Evolutionary conservation across 2,113 vertebrate species (phyloP).

Genomic region (Vidua macroura): DNA sequence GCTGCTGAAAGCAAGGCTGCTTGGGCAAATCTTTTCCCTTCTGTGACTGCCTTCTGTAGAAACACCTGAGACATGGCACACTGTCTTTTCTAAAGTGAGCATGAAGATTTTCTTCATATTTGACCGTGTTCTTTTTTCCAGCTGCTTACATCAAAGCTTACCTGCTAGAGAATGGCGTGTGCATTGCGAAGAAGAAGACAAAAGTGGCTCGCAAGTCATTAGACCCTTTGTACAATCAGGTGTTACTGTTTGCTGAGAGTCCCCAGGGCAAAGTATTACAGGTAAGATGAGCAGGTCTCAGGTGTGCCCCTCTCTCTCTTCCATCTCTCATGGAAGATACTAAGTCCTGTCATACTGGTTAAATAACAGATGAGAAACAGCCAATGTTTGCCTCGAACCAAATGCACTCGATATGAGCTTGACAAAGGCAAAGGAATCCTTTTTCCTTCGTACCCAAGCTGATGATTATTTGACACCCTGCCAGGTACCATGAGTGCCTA

Average conservation of each 20-base stretch:
- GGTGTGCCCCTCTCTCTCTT: neutral
- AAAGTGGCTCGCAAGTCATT: constrained; percentile 94
- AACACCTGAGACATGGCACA: neutral
- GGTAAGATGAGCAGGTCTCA: constrained; percentile 73
- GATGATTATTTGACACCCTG: neutral
- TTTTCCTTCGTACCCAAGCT: neutral
- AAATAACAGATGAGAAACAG: neutral
- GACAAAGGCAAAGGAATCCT: neutral
- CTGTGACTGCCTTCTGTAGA: neutral
- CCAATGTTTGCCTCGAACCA: neutral
- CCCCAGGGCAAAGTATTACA: constrained; percentile 97
- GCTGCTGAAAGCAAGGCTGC: neutral
- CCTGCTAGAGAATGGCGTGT: constrained; percentile 91
- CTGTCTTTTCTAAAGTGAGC: neutral
- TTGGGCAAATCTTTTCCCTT: neutral
- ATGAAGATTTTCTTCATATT: neutral
- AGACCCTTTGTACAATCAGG: constrained; percentile 97
- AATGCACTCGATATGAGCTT: accelerated
- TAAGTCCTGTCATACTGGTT: neutral
- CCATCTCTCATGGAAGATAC: neutral
- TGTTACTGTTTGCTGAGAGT: constrained; percentile 92
- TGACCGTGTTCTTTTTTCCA: constrained; percentile 56
- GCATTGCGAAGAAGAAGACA: constrained; percentile 98
- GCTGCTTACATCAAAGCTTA: constrained; percentile 99
- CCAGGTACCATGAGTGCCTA: neutral